Conservation (phyloP, 2,888 invertebrate genomes). For the Reticulitermes lucifugus region DNA sequence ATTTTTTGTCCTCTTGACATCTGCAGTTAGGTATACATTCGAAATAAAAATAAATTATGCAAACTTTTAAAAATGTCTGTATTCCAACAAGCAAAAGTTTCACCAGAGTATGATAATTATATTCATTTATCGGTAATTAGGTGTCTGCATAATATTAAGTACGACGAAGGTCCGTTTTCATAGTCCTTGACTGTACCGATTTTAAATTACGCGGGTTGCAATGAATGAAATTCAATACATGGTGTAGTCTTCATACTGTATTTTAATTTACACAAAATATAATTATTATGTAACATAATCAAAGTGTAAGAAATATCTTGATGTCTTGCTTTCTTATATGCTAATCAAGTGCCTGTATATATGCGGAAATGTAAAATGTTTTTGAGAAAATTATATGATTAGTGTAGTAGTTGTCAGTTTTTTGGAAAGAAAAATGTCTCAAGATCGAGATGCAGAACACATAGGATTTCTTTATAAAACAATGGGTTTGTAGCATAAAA, state of each 20-base stretch:
- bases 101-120: too few species aligned
- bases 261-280: neutral
- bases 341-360: too few species aligned
- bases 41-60: too few species aligned
- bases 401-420: neutral
- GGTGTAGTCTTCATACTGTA: neutral
- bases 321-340: too few species aligned
- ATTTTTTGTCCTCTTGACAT: too few species aligned
- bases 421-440: conserved; percentile 36
- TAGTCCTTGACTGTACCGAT: neutral
- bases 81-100: too few species aligned
- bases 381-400: conserved; percentile 21
- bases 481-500: conserved; percentile 17
- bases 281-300: neutral
- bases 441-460: conserved; percentile 29
- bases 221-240: conserved; percentile 16
- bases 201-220: conserved; percentile 13
- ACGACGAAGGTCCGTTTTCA: neutral
- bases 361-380: neutral
- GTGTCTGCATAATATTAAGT: too few species aligned
- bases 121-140: too few species aligned
- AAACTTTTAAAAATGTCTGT: too few species aligned
- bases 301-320: too few species aligned
- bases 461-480: conserved; percentile 38
- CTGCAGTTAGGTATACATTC: too few species aligned